These are phyloP conservation scores for Atrina japonica DNA, from an alignment of 2,888 invertebrate species.

Conservation along the genomic window DNA sequence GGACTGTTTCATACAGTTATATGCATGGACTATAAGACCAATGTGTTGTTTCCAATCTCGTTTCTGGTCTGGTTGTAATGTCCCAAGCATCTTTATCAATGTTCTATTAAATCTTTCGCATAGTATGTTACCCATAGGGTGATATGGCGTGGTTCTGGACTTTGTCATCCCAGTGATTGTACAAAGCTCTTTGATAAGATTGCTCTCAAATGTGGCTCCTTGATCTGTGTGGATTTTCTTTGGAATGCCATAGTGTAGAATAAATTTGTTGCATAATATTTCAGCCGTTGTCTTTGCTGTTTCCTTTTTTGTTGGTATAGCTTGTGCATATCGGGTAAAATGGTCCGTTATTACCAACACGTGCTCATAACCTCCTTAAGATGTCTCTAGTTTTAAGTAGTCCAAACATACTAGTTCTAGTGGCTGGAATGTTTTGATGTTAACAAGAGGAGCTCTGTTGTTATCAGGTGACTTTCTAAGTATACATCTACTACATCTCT, in stretches of 20 bases:
- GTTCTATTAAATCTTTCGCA: constrained; percentile 40
- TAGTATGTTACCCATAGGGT: constrained; percentile 52
- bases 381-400: constrained; percentile 31
- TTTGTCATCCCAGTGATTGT: constrained; percentile 37
- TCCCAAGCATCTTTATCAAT: constrained; percentile 11
- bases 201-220: constrained; percentile 43
- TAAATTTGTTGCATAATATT: constrained; percentile 34
- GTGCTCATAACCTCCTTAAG: constrained; percentile 20
- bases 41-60: constrained; percentile 43
- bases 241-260: constrained; percentile 46
- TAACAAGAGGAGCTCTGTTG: constrained; percentile 31
- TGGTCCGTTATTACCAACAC: constrained; percentile 38
- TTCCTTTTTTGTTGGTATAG: constrained; percentile 43
- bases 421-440: constrained; percentile 28
- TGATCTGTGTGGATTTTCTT: constrained; percentile 43
- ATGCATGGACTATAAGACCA: constrained; percentile 31
- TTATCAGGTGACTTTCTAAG: constrained; percentile 19
- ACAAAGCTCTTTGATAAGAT: constrained; percentile 41
- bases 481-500: constrained; percentile 26
- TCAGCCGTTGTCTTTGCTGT: constrained; percentile 46
- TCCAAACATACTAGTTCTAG: constrained; percentile 38
- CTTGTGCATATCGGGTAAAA: too few relatives aligned
- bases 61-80: constrained; percentile 38
- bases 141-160: constrained; percentile 44
- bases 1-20: constrained; percentile 40